Evolutionary conservation across 2,113 vertebrate species (phyloP).

Genomic region (Carollia perspicillata): DNA sequence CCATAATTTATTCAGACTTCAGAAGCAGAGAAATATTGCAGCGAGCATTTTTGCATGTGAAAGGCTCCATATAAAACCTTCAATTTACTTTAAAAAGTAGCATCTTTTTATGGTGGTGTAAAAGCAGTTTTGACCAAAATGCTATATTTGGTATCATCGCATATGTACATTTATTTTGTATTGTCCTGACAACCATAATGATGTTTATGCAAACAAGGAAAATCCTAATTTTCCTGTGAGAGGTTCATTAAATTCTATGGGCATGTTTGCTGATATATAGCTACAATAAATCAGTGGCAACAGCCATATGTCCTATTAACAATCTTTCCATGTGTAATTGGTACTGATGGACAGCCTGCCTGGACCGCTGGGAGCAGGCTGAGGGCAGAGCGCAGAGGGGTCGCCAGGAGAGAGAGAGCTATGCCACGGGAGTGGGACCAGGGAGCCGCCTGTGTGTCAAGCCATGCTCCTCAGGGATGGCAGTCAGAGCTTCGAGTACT

Average conservation of each 20-base stretch:
- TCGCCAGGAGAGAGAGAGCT: no score
- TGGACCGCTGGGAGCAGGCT: no score
- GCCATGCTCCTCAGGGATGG: no score
- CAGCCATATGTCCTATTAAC: neutral
- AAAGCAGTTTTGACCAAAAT: neutral
- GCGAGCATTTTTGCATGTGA: neutral
- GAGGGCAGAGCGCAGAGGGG: no score
- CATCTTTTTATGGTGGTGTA: neutral
- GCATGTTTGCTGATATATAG: neutral
- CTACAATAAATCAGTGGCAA: neutral
- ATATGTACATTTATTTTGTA: neutral
- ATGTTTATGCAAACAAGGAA: neutral
- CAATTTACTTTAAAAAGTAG: neutral
- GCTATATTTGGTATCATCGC: neutral
- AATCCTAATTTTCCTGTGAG: neutral
- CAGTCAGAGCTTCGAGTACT: no score
- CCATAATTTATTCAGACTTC: neutral
- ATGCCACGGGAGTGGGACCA: no score
- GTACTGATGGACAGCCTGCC: no score
- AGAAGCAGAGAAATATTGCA: neutral
- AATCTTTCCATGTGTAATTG: neutral
- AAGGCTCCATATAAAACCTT: neutral
- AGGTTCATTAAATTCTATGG: neutral
- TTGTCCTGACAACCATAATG: neutral
- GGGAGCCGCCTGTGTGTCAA: no score